Conservation (phyloP, 2,888 invertebrate genomes). For the Synergus laeviventris region DNA sequence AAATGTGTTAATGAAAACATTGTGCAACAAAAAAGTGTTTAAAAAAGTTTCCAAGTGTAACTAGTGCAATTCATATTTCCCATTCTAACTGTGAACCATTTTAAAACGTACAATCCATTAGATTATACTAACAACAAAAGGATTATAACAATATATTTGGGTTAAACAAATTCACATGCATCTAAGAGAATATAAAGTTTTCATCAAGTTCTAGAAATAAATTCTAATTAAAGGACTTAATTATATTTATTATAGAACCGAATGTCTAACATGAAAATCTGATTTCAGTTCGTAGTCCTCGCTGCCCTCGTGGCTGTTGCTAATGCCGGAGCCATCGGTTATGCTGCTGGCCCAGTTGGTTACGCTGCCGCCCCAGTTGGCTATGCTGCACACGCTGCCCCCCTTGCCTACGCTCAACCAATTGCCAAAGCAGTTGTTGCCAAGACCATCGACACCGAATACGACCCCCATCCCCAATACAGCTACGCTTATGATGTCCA, state of each 20-base stretch:
- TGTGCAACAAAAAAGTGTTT: too few relatives aligned
- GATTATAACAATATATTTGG: too few relatives aligned
- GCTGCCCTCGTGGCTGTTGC: conserved; percentile 42
- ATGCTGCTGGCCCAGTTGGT: conserved; percentile 34
- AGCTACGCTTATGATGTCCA: conserved; percentile 69
- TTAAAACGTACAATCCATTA: too few relatives aligned
- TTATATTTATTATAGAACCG: too few relatives aligned
- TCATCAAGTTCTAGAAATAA: too few relatives aligned
- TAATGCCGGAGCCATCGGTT: conserved; percentile 27
- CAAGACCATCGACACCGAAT: conserved; percentile 66
- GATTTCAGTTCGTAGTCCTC: conserved; percentile 41
- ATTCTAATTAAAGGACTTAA: too few relatives aligned
- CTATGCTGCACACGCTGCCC: conserved; percentile 22
- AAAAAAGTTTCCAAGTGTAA: not conserved
- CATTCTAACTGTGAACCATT: too few relatives aligned
- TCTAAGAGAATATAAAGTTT: too few relatives aligned
- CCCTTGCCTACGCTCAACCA: conserved; percentile 19
- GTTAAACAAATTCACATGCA: too few relatives aligned
- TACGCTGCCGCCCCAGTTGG: conserved; percentile 23
- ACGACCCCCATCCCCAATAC: conserved; percentile 73
- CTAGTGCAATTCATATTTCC: not conserved
- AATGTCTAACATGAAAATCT: not conserved
- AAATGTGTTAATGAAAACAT: not conserved
- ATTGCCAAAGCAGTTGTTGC: conserved; percentile 58
- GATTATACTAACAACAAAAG: too few relatives aligned